Evolutionary conservation across 1,140 invertebrate species (phyloP).

Genomic region (Frieseomelitta varia): DNA sequence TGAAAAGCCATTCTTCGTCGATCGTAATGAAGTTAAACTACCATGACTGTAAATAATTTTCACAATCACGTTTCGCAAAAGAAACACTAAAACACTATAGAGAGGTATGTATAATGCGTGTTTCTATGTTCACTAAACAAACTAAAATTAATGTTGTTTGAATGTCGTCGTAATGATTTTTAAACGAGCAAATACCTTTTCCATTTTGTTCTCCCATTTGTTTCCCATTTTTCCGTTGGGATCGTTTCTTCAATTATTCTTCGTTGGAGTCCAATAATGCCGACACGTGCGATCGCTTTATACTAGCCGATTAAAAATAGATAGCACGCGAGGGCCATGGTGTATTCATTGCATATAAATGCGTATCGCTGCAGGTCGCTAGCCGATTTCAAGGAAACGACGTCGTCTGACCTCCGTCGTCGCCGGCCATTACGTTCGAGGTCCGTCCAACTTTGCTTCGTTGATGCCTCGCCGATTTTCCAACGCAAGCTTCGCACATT

Average conservation of each 20-base stretch:
- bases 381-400: constrained; percentile 71
- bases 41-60: no score
- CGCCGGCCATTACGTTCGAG: constrained; percentile 62
- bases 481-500: no score
- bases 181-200: no score
- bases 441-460: constrained; percentile 49
- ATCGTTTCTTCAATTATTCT: neutral
- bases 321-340: constrained; percentile 46
- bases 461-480: neutral
- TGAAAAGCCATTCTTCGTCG: no score
- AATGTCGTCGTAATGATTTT: no score
- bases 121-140: no score
- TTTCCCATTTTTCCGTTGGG: neutral
- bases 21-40: no score
- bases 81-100: no score
- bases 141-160: no score
- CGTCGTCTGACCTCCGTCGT: constrained; percentile 63
- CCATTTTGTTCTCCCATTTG: neutral
- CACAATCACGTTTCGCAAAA: no score
- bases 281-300: constrained; percentile 47
- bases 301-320: constrained; percentile 60
- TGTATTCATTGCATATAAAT: constrained; percentile 69
- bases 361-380: constrained; percentile 64
- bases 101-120: no score
- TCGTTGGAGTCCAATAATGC: constrained; percentile 18